A percentile compares a stretch with the other conserved stretches of the same genome.
Conservation (phyloP, 2,888 invertebrate species). For the Geotrupes spiniger region DNA sequence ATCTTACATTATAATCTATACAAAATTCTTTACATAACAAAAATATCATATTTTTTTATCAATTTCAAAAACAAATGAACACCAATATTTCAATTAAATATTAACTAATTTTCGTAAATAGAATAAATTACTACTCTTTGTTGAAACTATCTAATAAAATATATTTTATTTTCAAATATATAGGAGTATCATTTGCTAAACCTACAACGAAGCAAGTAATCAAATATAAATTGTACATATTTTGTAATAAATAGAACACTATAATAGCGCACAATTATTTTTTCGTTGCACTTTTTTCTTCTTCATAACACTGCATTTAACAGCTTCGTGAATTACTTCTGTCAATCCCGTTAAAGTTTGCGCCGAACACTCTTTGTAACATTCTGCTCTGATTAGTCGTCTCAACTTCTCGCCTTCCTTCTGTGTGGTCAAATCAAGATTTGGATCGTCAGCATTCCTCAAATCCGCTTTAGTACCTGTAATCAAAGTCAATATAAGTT, state of each 20-base stretch:
- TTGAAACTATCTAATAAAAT: too few species aligned
- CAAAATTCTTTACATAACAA: too few species aligned
- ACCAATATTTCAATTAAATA: too few species aligned
- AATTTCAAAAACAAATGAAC: too few species aligned
- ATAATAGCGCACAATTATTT: conserved; percentile 14
- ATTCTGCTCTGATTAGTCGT: conserved; percentile 51
- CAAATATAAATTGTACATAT: too few species aligned
- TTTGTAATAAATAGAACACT: conserved; percentile 1
- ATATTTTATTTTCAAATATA: too few species aligned
- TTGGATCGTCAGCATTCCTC: conserved; percentile 54
- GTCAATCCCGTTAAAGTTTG: conserved; percentile 41
- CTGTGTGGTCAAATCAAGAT: conserved; percentile 60
- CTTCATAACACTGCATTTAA: conserved; percentile 36
- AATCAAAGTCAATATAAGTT: conserved; percentile 1
- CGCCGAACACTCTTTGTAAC: conserved; percentile 48
- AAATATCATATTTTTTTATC: too few species aligned
- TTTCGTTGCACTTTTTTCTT: conserved; percentile 24
- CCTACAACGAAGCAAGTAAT: too few species aligned
- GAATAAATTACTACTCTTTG: too few species aligned
- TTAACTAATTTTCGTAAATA: too few species aligned
- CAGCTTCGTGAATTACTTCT: conserved; percentile 45
- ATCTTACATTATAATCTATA: too few species aligned
- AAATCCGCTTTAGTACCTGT: conserved; percentile 81
- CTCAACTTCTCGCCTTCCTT: conserved; percentile 78
- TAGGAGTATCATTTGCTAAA: too few species aligned